A percentile compares a stretch with the other conserved stretches of the same genome.
These are phyloP conservation scores for Nothobranchius kuhntae DNA, from an alignment of 2,113 vertebrate species.

Conservation along the genomic window DNA sequence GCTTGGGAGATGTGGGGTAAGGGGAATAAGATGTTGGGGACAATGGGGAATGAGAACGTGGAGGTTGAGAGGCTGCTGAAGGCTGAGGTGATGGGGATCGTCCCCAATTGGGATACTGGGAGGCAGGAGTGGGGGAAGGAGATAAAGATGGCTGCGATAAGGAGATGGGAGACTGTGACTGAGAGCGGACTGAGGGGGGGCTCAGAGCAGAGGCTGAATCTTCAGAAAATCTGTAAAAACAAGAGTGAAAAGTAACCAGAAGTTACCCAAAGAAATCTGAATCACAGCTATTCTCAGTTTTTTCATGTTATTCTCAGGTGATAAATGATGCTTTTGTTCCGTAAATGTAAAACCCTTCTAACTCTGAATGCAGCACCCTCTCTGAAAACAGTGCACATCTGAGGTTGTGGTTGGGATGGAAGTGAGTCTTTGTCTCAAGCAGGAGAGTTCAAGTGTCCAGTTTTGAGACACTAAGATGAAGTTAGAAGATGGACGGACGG, in stretches of 20 bases:
- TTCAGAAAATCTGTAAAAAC: slow-evolving; percentile 82
- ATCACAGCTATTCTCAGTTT: no score
- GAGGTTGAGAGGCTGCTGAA: slow-evolving; percentile 73
- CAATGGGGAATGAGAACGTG: slow-evolving; percentile 81
- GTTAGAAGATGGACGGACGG: no score
- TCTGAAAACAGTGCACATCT: no score
- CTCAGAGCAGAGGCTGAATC: slow-evolving; percentile 85
- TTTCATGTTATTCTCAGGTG: no score
- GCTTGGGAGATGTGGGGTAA: slow-evolving; percentile 82
- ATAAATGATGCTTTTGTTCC: no score
- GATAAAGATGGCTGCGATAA: slow-evolving; percentile 80
- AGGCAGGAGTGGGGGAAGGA: slow-evolving; percentile 68
- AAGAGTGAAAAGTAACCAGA: slow-evolving; percentile 14
- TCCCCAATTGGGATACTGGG: slow-evolving; percentile 79
- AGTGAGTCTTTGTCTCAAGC: no score
- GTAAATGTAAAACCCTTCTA: no score
- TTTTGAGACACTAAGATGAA: no score
- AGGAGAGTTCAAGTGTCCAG: no score
- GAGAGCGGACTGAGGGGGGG: slow-evolving; percentile 81
- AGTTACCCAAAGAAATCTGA: background rate
- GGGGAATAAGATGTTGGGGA: slow-evolving; percentile 84
- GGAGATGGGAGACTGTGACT: slow-evolving; percentile 78
- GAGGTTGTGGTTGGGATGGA: no score
- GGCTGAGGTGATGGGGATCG: slow-evolving; percentile 83
- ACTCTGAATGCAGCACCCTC: no score